Evolutionary conservation across 2,888 invertebrate species (phyloP).

Genomic region (Drosophila nigricruria): DNA sequence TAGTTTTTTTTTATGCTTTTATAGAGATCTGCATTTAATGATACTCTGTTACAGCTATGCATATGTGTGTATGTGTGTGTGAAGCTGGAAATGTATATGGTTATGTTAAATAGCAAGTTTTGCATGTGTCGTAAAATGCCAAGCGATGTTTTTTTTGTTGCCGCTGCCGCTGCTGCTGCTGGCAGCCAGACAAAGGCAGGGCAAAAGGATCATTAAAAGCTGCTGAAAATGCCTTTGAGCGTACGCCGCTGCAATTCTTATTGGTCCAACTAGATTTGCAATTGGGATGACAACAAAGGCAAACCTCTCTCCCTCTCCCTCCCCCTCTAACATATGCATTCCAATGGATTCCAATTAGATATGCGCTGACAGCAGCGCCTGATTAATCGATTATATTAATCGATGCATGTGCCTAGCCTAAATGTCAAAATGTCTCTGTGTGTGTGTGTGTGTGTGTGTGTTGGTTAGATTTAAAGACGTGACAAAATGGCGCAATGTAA

Average conservation of each 20-base stretch:
- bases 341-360: conserved; percentile 15
- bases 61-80: conserved; percentile 34
- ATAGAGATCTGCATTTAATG: conserved; percentile 80
- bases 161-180: conserved; percentile 10
- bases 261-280: conserved; percentile 35
- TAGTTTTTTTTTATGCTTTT: conserved; percentile 57
- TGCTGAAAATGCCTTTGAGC: conserved; percentile 30
- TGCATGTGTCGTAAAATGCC: conserved; percentile 60
- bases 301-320: not conserved
- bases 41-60: conserved; percentile 52
- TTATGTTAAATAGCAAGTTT: conserved; percentile 70
- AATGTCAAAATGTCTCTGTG: conserved; percentile 9
- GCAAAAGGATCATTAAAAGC: conserved; percentile 57
- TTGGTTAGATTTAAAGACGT: conserved; percentile 16
- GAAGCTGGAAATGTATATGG: conserved; percentile 62
- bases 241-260: conserved; percentile 20
- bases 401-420: conserved; percentile 22
- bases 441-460: not conserved
- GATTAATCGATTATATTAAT: conserved; percentile 47
- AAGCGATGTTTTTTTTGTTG: conserved; percentile 25
- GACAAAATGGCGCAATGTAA: conserved; percentile 21
- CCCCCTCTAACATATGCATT: not conserved
- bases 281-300: conserved; percentile 20
- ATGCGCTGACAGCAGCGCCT: conserved; percentile 31
- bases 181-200: conserved; percentile 41